Conservation (phyloP, 2,888 invertebrate species). For the Deilephila elpenor region DNA sequence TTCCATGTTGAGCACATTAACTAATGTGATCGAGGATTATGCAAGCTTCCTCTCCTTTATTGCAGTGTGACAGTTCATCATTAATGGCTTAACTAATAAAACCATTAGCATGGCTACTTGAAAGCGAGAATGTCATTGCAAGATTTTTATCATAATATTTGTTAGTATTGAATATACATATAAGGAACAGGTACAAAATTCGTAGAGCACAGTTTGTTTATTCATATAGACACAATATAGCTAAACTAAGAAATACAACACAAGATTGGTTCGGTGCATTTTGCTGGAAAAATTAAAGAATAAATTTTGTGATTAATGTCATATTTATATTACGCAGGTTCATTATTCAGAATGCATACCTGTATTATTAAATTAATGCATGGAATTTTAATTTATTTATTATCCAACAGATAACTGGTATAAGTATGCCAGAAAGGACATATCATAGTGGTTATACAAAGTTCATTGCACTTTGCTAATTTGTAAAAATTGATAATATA, state of each 20-base stretch:
- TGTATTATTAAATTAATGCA: too few species aligned
- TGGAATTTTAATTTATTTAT: background rate
- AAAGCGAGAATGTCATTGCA: background rate
- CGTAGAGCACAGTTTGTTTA: too few species aligned
- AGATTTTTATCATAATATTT: background rate
- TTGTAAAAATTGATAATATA: background rate
- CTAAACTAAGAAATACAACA: too few species aligned
- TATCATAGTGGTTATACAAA: background rate
- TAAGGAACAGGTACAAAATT: too few species aligned
- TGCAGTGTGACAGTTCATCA: constrained; percentile 4
- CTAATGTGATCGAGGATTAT: background rate
- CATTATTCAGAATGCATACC: too few species aligned
- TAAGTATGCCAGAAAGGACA: background rate
- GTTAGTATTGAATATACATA: too few species aligned
- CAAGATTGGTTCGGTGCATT: too few species aligned
- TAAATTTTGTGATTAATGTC: too few species aligned
- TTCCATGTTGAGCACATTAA: constrained; percentile 2
- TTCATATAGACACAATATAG: too few species aligned
- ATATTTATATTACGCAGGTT: too few species aligned
- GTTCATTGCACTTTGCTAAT: background rate
- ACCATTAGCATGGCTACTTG: background rate
- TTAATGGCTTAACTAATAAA: background rate
- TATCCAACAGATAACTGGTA: background rate
- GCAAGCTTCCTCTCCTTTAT: constrained; percentile 9
- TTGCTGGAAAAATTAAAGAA: too few species aligned